Base-by-base conservation (phyloP, 2,888 invertebrate genomes). In the Caenorhabditis sp. region DNA sequence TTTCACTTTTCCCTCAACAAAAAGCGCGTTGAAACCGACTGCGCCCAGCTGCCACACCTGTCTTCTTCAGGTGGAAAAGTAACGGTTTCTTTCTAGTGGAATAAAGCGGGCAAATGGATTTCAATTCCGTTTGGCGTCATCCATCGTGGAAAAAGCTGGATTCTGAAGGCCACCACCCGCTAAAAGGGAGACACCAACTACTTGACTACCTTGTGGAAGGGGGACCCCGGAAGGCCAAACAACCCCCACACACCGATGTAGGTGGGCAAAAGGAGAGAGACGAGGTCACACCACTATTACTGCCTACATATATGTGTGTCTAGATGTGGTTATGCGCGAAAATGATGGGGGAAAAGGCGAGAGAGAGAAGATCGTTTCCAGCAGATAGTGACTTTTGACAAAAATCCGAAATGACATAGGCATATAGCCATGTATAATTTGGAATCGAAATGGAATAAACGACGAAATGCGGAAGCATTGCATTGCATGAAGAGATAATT, bases 251-350 rank as follows among this genome's bases (percentile, higher is more conserved):
- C n/a, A n/a, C n/a, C 48, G 15, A 46, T 26, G 41, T 39, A 50
- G 37, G 61, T 52, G 37, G 63, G 45, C 30, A 50, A 37, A 50
- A 27, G 20, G 35, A 26, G n/a, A n/a, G 32, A 35, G 37, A 45
- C 63, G 63, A 65, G 55, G 55, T 55, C 65, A 63, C 63, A 35
- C 63, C 63, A 56, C 55, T 55, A 65, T 65, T 65, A 55, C 55
- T 55, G 37, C 39, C 50, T 48, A 30, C 43, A 32, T 46, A 4
- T 17, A 20, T 50, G 15, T 9, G 52, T 35, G 22, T 41, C n/a
- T 41, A 6, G n/a, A 17, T 41, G 41, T 17, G 24, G 35, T 35
- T 27, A 26, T 50, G 61, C 59, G 59, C 59, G 45, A 59, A 59
- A 58, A 58, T 45, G 30, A 39, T 15, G 24, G 22, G 22, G 53